Evolutionary conservation across 2,113 vertebrate species (phyloP).

Genomic region (Plecturocebus donacophilus): DNA sequence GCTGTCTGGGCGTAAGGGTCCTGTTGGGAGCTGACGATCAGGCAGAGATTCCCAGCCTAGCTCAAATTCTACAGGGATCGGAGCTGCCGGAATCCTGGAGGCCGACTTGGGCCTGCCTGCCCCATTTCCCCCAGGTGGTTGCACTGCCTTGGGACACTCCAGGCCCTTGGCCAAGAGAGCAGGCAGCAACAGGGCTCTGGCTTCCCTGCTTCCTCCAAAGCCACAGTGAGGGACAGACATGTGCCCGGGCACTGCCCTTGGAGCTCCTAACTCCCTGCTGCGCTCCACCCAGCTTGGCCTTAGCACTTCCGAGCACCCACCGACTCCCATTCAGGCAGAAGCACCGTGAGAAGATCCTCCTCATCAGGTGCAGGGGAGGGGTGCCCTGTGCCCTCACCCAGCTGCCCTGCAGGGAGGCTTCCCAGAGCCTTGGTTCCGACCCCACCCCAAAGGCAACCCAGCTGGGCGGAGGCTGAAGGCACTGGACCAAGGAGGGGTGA

Average conservation of each 20-base stretch:
- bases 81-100: background rate
- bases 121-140: no score
- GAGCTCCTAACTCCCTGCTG: no score
- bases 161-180: background rate
- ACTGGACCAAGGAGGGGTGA: background rate
- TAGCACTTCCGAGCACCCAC: fast-evolving
- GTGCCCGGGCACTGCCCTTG: fast-evolving
- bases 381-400: background rate
- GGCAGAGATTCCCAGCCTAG: background rate
- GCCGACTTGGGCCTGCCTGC: background rate
- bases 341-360: background rate
- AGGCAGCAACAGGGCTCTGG: background rate
- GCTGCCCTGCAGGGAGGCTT: background rate
- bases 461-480: background rate
- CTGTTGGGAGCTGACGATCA: fast-evolving
- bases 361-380: background rate
- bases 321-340: fast-evolving
- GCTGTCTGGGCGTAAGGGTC: background rate
- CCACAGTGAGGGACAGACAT: background rate
- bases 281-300: background rate
- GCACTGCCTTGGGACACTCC: background rate
- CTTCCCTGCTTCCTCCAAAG: background rate
- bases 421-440: background rate
- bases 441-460: background rate
- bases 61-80: background rate